Percentiles rank a stretch among this genome's conserved stretches.
Evolutionary conservation across 2,797 vertebrate species (phyloP).

Genomic region (Enteromius viviparus): DNA sequence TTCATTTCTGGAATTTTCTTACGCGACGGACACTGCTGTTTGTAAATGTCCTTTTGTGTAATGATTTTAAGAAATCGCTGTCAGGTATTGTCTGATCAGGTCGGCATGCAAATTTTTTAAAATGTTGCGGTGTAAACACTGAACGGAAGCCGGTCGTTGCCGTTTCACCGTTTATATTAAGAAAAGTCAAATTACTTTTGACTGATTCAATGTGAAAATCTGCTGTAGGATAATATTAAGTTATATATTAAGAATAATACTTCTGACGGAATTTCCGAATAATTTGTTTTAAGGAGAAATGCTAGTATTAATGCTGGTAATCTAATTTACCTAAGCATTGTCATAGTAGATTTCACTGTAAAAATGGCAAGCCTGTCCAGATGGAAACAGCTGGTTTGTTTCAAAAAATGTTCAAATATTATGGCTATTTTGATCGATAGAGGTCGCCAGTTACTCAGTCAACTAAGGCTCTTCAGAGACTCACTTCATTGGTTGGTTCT

Average conservation of each 20-base stretch:
- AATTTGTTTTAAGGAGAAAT: neutral
- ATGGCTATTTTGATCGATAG: constrained; percentile 49
- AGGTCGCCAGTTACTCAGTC: constrained; percentile 49
- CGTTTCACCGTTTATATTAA: neutral
- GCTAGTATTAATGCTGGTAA: too few relatives aligned
- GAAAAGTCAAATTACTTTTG: neutral
- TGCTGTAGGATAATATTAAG: neutral
- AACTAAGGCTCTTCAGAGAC: neutral
- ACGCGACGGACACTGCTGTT: constrained; percentile 16
- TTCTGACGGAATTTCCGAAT: neutral
- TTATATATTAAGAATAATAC: neutral
- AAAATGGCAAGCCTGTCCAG: constrained; percentile 36
- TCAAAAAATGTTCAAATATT: constrained; percentile 24
- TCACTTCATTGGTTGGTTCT: constrained; percentile 16
- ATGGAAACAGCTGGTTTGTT: constrained; percentile 56
- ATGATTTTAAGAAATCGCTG: constrained; percentile 20
- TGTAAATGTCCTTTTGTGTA: constrained; percentile 27
- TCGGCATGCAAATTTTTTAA: constrained; percentile 2
- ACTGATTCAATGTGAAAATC: neutral
- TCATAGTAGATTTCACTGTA: constrained; percentile 8
- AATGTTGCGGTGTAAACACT: neutral
- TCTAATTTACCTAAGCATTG: neutral
- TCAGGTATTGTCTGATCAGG: constrained; percentile 41
- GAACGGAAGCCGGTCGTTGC: neutral
- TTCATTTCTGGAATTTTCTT: neutral